These are phyloP conservation scores for Glossophaga mutica DNA, from an alignment of 2,797 vertebrate genomes.

Conservation along the genomic window DNA sequence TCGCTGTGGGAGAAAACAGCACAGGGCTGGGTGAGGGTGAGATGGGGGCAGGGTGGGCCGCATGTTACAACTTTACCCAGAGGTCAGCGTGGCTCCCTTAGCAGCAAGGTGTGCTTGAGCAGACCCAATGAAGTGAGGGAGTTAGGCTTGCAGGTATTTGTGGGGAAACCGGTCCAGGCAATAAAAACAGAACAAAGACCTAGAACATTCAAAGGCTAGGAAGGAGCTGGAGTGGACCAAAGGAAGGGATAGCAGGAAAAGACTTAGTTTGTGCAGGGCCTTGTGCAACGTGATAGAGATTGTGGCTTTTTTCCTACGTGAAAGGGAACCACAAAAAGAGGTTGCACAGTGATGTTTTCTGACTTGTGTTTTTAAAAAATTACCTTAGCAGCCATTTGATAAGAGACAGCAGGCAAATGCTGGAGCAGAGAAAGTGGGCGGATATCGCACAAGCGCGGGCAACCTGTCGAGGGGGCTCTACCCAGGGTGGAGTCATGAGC, in stretches of 20 bases:
- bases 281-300: background rate
- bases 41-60: no score
- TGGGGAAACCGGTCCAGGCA: background rate
- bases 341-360: background rate
- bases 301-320: background rate
- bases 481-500: background rate
- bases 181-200: background rate
- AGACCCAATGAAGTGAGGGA: background rate
- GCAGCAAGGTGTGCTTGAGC: background rate
- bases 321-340: background rate
- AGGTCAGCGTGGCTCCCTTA: background rate
- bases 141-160: background rate
- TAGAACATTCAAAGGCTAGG: background rate
- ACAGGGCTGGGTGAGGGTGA: background rate
- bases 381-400: background rate
- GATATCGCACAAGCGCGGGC: background rate
- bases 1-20: background rate
- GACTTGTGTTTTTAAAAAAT: background rate
- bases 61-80: background rate
- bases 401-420: background rate
- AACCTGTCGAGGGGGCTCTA: background rate
- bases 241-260: background rate
- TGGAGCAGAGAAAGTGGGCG: background rate
- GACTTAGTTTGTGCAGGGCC: accelerated
- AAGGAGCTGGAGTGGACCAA: background rate